Conservation (phyloP, 2,888 invertebrate genomes). For the Prosopocoilus inquinatus region DNA sequence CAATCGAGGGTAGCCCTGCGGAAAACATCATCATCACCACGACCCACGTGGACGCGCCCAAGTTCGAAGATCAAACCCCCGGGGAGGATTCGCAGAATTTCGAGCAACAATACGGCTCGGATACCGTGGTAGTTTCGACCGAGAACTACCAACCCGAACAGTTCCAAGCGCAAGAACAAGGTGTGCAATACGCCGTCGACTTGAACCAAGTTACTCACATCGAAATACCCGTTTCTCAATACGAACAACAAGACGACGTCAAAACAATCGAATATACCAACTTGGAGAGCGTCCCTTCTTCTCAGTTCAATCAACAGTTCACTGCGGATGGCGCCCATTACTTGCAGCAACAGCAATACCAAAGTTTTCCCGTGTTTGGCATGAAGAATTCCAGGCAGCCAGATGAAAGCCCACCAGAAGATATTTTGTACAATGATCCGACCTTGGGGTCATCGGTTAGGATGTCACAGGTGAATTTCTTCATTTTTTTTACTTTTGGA, state of each 20-base stretch:
- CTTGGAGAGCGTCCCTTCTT: constrained; percentile 62
- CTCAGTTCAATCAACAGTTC: constrained; percentile 42
- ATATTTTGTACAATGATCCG: constrained; percentile 65
- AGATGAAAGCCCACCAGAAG: constrained; percentile 55
- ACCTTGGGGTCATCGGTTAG: constrained; percentile 61
- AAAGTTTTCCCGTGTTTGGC: constrained; percentile 20
- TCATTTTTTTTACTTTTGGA: too few species aligned
- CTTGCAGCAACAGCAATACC: constrained; percentile 37
- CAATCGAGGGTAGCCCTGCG: constrained; percentile 20
- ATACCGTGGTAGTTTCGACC: constrained; percentile 20
- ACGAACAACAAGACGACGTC: constrained; percentile 25
- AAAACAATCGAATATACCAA: constrained; percentile 57
- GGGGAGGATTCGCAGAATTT: constrained; percentile 12
- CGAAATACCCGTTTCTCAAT: constrained; percentile 21
- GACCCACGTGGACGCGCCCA: constrained; percentile 4
- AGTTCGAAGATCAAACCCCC: constrained; percentile 19
- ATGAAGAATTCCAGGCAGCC: constrained; percentile 21
- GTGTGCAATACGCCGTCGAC: constrained; percentile 11
- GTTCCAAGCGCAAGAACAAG: constrained; percentile 19
- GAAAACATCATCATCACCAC: constrained; percentile 4
- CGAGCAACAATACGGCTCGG: constrained; percentile 18
- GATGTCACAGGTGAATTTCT: constrained; percentile 36
- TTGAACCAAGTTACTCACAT: constrained; percentile 23
- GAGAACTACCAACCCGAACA: constrained; percentile 14
- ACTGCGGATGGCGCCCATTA: constrained; percentile 37